These are phyloP conservation scores for Gallirallus australis DNA, from an alignment of 2,797 vertebrate genomes.

Conservation along the genomic window DNA sequence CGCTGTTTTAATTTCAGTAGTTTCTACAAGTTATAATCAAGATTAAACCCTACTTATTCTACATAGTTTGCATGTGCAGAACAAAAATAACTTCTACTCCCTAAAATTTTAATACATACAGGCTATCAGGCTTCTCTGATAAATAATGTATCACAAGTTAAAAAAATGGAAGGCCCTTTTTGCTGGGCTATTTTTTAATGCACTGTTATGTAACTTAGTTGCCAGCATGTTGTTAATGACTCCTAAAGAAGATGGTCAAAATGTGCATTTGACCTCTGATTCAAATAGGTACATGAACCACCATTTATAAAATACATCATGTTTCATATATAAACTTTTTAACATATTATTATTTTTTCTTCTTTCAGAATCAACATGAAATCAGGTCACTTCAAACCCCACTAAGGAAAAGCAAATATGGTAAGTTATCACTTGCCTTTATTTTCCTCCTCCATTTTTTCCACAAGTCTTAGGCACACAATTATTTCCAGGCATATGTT, in stretches of 20 bases:
- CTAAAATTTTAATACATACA: constrained; percentile 17
- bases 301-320: not conserved
- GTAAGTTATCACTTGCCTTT: not conserved
- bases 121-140: not conserved
- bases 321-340: not conserved
- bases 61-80: not conserved
- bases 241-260: not conserved
- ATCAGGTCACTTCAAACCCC: not conserved
- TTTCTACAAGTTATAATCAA: not conserved
- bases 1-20: not conserved
- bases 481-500: not conserved
- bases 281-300: not conserved
- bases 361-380: not conserved
- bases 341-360: not conserved
- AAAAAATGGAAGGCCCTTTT: not conserved
- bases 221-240: not conserved
- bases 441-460: not conserved
- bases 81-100: not conserved
- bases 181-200: not conserved
- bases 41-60: not conserved
- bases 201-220: not conserved
- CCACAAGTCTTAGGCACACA: not conserved
- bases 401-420: not conserved
- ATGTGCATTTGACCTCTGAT: not conserved
- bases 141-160: constrained; percentile 7